phyloP scores from a whole-genome alignment of 1,140 invertebrate species.

The Heliconius congener region DNA sequence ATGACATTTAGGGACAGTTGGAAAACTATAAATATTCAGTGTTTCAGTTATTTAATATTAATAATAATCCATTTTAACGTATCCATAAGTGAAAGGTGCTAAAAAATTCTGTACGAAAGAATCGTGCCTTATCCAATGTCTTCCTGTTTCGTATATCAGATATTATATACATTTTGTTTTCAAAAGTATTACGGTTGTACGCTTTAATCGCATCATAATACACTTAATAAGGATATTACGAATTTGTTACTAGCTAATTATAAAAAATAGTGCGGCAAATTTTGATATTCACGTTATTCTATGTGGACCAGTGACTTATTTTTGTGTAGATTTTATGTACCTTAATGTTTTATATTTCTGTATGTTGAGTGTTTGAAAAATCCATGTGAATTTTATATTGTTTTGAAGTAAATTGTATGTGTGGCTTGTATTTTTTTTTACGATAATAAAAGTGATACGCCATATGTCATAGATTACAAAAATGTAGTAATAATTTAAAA shows the following conservation, averaged over 20 bases:
- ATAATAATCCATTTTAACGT: constrained; percentile 19
- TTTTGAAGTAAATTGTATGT: not conserved
- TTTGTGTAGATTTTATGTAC: constrained; percentile 33
- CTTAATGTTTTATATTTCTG: constrained; percentile 19
- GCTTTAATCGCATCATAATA: constrained; percentile 71
- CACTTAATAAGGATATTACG: constrained; percentile 54
- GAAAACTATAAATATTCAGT: too few relatives aligned
- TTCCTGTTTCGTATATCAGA: constrained; percentile 20
- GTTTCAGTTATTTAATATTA: not conserved
- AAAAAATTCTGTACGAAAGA: not conserved
- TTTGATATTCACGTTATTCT: constrained; percentile 47
- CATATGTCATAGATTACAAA: not conserved
- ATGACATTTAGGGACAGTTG: not conserved
- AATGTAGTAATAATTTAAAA: not conserved
- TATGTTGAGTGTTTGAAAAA: constrained; percentile 16
- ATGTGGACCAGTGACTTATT: constrained; percentile 64
- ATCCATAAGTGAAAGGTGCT: constrained; percentile 36
- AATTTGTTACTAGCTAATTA: constrained; percentile 51
- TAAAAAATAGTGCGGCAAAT: constrained; percentile 19
- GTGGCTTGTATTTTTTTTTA: not conserved
- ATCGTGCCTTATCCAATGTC: constrained; percentile 25
- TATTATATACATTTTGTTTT: constrained; percentile 34
- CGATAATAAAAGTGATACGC: constrained; percentile 11
- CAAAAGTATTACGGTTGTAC: constrained; percentile 74
- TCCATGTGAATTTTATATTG: not conserved